phyloP scores from a whole-genome alignment of 2,888 invertebrate genomes.

The Caradrina kadenii region DNA sequence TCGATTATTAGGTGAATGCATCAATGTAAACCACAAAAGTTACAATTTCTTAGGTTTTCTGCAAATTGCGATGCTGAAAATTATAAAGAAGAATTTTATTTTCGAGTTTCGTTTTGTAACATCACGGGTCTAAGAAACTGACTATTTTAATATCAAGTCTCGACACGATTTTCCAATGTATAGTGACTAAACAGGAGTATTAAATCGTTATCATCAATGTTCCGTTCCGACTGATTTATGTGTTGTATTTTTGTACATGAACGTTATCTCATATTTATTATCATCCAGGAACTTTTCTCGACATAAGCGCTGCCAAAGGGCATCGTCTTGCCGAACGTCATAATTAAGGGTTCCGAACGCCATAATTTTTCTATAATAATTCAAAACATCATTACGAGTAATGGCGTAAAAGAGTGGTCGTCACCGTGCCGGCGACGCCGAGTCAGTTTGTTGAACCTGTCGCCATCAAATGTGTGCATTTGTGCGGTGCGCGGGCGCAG shows the following conservation, averaged over 20 bases:
- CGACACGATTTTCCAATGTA: conserved; percentile 14
- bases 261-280: conserved; percentile 63
- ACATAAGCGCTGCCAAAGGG: conserved; percentile 68
- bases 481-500: conserved; percentile 76
- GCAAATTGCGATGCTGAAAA: too few species aligned
- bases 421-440: conserved; percentile 75
- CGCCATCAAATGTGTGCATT: conserved; percentile 85
- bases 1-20: too few species aligned
- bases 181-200: conserved; percentile 12
- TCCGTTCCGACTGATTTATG: conserved; percentile 46
- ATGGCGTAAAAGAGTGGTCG: conserved; percentile 82
- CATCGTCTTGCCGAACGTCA: conserved; percentile 70
- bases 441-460: conserved; percentile 88
- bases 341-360: conserved; percentile 74
- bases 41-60: neutral
- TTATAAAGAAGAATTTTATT: too few species aligned
- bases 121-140: neutral
- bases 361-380: conserved; percentile 81
- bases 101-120: neutral
- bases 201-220: conserved; percentile 35
- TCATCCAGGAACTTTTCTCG: conserved; percentile 70
- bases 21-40: too few species aligned
- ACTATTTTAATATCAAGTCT: conserved; percentile 22
- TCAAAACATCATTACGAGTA: conserved; percentile 82
- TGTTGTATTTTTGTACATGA: conserved; percentile 54